phyloP scores from a whole-genome alignment of 1,140 invertebrate genomes.

The Nephotettix cincticeps region DNA sequence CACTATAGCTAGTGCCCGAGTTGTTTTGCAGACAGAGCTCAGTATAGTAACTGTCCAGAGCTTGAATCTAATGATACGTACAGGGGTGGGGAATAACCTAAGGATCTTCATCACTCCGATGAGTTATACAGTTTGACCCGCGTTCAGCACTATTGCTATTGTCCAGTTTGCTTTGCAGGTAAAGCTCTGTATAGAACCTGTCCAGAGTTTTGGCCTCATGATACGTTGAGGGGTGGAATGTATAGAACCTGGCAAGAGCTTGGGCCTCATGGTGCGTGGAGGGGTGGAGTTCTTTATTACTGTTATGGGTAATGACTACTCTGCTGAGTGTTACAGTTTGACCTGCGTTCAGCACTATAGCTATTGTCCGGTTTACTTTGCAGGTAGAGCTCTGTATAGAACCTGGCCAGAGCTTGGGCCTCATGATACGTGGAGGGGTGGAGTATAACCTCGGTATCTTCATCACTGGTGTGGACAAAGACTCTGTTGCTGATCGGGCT shows the following conservation, averaged over 20 bases:
- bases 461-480: slow-evolving; percentile 90
- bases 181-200: slow-evolving; percentile 82
- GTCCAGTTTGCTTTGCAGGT: slow-evolving; percentile 55
- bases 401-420: slow-evolving; percentile 82
- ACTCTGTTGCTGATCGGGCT: slow-evolving; percentile 85
- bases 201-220: slow-evolving; percentile 88
- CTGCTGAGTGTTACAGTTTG: too few species aligned
- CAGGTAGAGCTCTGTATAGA: slow-evolving; percentile 84
- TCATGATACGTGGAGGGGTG: slow-evolving; percentile 91
- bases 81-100: slow-evolving; percentile 89
- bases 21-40: slow-evolving; percentile 66
- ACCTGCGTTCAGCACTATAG: too few species aligned
- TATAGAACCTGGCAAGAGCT: slow-evolving; percentile 84
- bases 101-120: slow-evolving; percentile 95
- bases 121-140: too few species aligned
- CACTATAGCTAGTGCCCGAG: not conserved
- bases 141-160: too few species aligned
- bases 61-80: slow-evolving; percentile 89
- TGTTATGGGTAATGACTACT: slow-evolving; percentile 83
- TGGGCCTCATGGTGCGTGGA: slow-evolving; percentile 91
- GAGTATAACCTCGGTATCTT: slow-evolving; percentile 95
- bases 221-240: slow-evolving; percentile 91
- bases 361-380: slow-evolving; percentile 33
- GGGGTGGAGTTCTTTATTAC: slow-evolving; percentile 92
- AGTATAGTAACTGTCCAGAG: slow-evolving; percentile 87